Base-by-base conservation (phyloP, 2,888 invertebrate species). In the Drosophila neoperkinsi region DNA sequence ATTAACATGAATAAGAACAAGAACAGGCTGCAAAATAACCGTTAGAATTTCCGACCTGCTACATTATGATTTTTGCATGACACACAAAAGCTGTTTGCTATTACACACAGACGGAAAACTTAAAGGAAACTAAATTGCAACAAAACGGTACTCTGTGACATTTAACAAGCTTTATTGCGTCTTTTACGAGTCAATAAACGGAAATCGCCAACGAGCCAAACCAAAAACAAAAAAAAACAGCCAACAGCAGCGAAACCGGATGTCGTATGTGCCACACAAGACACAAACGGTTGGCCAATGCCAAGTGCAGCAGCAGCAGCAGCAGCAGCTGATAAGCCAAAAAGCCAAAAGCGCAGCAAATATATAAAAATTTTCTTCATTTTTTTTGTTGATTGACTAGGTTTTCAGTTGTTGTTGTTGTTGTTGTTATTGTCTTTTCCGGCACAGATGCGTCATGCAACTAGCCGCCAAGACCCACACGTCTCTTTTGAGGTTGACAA, bases 191-290 rank as follows among this genome's bases (percentile, higher is more conserved):
- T 79, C 79, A 79, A 81, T 79, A 83, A 88, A 83, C 88, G 83
- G 88, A 83, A 83, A 88, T 88, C 74, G 84, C 66, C 60, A 66
- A 72, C 75, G 41, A 64, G 74, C 38, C 33, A 62, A 36, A 25
- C 11, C 25, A 25, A 53, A 53, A 53, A 58, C 56, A 63, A 65
- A 59, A 76, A 71, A 75, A 74, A 74, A 53, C 43, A 64, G 77
- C 49, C 73, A 71, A 60, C 71, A 34, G 25, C 53, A 34, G 33
- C 25, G 18, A 53, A 89, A 89, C 90, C 84, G 84, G 84, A 84
- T 84, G 90, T 79, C 56, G 88, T 66, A 82, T 89, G 85, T 88
- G 77, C 89, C 79, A 81, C 81, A 79, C 84, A 73, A 70, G 73
- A 82, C 70, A 28, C 52, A 51, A 31, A 52, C 62, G 52, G 56